Evolutionary conservation across 2,113 vertebrate species (phyloP).

Genomic region (Mirounga angustirostris): DNA sequence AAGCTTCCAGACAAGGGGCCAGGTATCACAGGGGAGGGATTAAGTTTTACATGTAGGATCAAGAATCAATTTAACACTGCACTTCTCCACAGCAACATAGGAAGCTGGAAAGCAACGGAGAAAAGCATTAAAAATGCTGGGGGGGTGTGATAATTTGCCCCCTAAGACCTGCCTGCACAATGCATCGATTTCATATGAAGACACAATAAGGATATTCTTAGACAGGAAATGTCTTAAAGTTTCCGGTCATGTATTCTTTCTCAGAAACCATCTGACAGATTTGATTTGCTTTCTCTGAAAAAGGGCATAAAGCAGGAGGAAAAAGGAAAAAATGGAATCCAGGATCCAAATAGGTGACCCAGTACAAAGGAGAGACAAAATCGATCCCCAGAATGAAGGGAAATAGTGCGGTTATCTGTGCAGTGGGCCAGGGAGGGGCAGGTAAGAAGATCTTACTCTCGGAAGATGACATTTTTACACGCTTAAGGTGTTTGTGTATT

Average conservation of each 20-base stretch:
- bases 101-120: neutral
- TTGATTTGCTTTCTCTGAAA: neutral
- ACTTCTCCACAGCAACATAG: neutral
- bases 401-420: fast-evolving
- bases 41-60: neutral
- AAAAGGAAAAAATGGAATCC: neutral
- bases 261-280: neutral
- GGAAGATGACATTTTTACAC: neutral
- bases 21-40: neutral
- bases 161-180: neutral
- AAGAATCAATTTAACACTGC: neutral
- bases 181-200: neutral
- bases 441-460: neutral
- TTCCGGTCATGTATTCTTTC: neutral
- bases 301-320: neutral
- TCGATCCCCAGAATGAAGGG: neutral
- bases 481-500: neutral
- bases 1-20: neutral
- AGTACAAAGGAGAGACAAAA: neutral
- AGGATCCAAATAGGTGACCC: neutral
- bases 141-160: neutral
- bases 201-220: neutral
- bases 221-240: neutral
- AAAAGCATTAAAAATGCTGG: neutral
- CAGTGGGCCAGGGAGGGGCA: fast-evolving